These are phyloP conservation scores for Drosophila infuscata DNA, from an alignment of 2,888 invertebrate genomes.

Conservation along the genomic window DNA sequence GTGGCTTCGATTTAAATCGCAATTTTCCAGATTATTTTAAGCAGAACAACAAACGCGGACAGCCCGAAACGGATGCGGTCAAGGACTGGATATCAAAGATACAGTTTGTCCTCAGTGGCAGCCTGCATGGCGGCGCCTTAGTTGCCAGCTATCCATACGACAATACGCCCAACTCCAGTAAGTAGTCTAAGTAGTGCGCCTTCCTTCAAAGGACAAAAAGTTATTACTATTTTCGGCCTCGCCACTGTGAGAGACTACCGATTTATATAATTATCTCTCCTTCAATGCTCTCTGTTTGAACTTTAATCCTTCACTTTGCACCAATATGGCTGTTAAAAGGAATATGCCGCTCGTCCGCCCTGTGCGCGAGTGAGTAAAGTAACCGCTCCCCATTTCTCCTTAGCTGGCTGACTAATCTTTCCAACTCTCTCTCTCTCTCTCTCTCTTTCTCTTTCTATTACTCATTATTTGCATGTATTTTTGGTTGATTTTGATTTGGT, in stretches of 20 bases:
- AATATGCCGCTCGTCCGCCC: constrained; percentile 90
- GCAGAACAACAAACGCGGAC: constrained; percentile 93
- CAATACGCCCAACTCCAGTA: constrained; percentile 97
- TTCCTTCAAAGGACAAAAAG: neutral
- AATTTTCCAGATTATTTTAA: constrained; percentile 99
- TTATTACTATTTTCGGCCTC: neutral
- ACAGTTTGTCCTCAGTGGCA: constrained; percentile 97
- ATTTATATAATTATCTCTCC: constrained; percentile 79
- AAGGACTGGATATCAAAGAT: constrained; percentile 97
- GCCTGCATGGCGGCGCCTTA: constrained; percentile 95
- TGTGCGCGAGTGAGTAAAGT: constrained; percentile 90
- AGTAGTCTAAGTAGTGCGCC: constrained; percentile 85
- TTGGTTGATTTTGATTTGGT: constrained; percentile 13
- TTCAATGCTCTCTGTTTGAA: constrained; percentile 58
- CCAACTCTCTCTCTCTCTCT: constrained; percentile 8
- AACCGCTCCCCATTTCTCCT: constrained; percentile 19
- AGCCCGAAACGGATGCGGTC: constrained; percentile 97
- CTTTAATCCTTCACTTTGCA: constrained; percentile 70
- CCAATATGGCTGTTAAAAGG: constrained; percentile 87
- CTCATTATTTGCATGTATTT: neutral
- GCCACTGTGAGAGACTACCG: constrained; percentile 42
- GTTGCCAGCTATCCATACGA: constrained; percentile 99
- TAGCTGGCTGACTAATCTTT: neutral
- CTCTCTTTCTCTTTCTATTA: neutral
- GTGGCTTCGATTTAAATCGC: constrained; percentile 96